Evolutionary conservation across 2,113 vertebrate genomes (phyloP).

Genomic region (Tyto alba): DNA sequence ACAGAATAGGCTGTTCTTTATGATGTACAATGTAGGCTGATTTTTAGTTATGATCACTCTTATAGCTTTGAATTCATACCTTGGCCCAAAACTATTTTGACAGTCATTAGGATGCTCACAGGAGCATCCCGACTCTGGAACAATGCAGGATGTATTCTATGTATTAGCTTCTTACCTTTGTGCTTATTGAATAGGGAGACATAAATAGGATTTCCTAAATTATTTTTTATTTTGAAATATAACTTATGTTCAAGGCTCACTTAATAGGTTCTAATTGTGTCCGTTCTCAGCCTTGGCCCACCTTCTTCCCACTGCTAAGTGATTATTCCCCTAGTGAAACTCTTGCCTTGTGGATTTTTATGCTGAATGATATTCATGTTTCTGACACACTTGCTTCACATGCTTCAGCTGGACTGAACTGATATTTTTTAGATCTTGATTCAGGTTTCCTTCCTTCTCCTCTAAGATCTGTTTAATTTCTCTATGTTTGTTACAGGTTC

Average conservation of each 20-base stretch:
- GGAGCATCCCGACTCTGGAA: background rate
- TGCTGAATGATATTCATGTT: background rate
- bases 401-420: background rate
- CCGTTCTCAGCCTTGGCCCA: background rate
- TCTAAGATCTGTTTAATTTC: background rate
- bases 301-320: background rate
- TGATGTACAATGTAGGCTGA: background rate
- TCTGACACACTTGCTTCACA: background rate
- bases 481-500: background rate
- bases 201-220: background rate
- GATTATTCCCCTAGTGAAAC: background rate
- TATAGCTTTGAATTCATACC: background rate
- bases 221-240: background rate
- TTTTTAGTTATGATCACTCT: background rate
- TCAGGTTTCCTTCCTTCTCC: background rate
- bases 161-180: background rate
- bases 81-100: background rate
- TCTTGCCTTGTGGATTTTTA: background rate
- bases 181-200: background rate
- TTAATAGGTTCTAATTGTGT: background rate
- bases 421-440: background rate
- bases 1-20: background rate
- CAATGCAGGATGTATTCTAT: background rate
- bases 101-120: background rate
- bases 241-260: background rate